Evolutionary conservation across 2,113 vertebrate species (phyloP).

Genomic region (Machaerirhynchus nigripectus): DNA sequence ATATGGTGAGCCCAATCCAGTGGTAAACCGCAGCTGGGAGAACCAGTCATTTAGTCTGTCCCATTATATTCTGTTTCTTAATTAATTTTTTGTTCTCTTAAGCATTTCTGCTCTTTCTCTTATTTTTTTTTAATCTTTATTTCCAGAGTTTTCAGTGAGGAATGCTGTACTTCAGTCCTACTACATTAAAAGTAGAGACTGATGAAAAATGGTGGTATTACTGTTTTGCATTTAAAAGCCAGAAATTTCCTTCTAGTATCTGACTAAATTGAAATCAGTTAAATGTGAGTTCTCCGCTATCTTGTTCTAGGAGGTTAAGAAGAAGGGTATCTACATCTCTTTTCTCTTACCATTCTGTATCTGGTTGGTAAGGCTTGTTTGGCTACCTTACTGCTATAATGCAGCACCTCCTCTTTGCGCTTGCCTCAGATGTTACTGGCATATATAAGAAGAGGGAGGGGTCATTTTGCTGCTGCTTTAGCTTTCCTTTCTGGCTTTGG

Average conservation of each 20-base stretch:
- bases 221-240: not conserved
- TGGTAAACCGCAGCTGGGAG: rapidly evolving
- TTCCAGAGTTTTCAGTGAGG: not conserved
- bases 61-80: not conserved
- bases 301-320: not conserved
- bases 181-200: not conserved
- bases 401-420: not conserved
- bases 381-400: not conserved
- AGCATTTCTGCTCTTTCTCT: not conserved
- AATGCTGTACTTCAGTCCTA: not conserved
- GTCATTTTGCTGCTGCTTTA: not conserved
- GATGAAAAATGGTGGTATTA: not conserved
- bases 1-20: not conserved
- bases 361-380: not conserved
- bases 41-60: not conserved
- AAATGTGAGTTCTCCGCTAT: not conserved
- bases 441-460: not conserved
- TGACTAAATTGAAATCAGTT: not conserved
- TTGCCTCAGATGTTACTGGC: not conserved
- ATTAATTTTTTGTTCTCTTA: not conserved
- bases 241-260: not conserved
- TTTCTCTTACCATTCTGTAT: not conserved
- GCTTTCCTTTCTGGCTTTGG: not conserved
- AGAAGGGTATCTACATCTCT: not conserved
- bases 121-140: not conserved